phyloP scores from a whole-genome alignment of 2,888 invertebrate species.

The Lochmaea capreae region DNA sequence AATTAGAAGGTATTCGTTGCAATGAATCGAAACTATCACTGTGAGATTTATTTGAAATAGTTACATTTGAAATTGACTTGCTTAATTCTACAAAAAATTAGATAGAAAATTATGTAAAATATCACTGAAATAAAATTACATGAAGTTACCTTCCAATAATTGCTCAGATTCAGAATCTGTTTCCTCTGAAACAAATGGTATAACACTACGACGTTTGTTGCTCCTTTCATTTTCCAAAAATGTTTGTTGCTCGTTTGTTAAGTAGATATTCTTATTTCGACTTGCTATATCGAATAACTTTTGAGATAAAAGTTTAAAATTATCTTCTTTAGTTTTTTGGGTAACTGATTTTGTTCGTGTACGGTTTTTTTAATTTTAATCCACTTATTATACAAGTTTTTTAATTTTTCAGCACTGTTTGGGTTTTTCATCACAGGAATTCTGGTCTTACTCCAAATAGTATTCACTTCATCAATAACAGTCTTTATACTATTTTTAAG shows the following conservation, averaged over 20 bases:
- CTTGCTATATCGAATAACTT: slow-evolving; percentile 12
- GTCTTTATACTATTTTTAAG: slow-evolving; percentile 4
- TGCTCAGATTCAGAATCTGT: slow-evolving; percentile 11
- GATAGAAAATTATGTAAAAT: neutral
- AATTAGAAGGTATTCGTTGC: no score
- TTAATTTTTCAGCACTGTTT: slow-evolving; percentile 7
- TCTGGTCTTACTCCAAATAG: slow-evolving; percentile 3
- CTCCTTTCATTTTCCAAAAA: slow-evolving; percentile 2
- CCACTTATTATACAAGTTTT: slow-evolving; percentile 10
- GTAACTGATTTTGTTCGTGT: slow-evolving; percentile 9
- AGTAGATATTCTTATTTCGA: slow-evolving; percentile 11
- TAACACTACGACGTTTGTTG: slow-evolving; percentile 6
- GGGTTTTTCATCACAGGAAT: slow-evolving; percentile 6
- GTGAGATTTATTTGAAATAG: no score
- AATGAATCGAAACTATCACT: no score
- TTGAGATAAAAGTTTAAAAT: slow-evolving; percentile 14
- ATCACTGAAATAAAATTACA: slow-evolving; percentile 11
- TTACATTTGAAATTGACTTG: no score
- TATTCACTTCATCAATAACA: slow-evolving; percentile 4
- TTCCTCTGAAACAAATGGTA: slow-evolving; percentile 13
- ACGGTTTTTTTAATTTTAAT: slow-evolving; percentile 10
- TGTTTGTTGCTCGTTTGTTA: slow-evolving; percentile 11
- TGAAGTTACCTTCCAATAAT: slow-evolving; percentile 1
- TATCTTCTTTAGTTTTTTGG: slow-evolving; percentile 13
- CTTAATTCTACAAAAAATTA: no score